Evolutionary conservation across 2,113 vertebrate species (phyloP).

Genomic region (Mastomys natalensis): DNA sequence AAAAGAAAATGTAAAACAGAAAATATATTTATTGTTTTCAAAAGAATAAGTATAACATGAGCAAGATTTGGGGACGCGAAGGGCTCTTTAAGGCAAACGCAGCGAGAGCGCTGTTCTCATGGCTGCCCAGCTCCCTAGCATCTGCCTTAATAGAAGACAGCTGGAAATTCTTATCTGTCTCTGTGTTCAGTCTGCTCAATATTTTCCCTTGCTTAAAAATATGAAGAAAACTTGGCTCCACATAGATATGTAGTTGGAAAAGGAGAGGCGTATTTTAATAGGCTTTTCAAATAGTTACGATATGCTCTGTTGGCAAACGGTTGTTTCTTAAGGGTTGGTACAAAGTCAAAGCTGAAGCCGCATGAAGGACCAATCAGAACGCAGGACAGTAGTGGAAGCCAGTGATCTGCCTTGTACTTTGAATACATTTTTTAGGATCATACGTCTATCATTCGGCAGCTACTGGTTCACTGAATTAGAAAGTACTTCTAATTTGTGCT

Average conservation of each 20-base stretch:
- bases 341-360: constrained; percentile 24
- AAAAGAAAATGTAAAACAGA: constrained; percentile 31
- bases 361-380: background rate
- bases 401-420: background rate
- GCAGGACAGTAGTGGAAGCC: background rate
- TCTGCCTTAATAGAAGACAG: constrained; percentile 44
- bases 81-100: background rate
- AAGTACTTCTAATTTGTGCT: constrained; percentile 17
- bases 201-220: constrained; percentile 40
- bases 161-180: constrained; percentile 35
- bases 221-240: constrained; percentile 60
- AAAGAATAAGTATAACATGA: background rate
- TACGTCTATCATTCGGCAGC: background rate
- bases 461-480: background rate
- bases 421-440: constrained; percentile 15
- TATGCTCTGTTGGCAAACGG: constrained; percentile 1
- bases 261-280: constrained; percentile 44
- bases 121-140: constrained; percentile 4
- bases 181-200: constrained; percentile 18
- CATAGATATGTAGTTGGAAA: background rate
- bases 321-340: constrained; percentile 1
- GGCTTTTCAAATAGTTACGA: constrained; percentile 41
- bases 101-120: background rate
- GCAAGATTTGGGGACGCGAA: background rate
- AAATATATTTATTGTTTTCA: constrained; percentile 1